Conservation (phyloP, 2,113 vertebrate genomes). For the Psittacara wagleri region DNA sequence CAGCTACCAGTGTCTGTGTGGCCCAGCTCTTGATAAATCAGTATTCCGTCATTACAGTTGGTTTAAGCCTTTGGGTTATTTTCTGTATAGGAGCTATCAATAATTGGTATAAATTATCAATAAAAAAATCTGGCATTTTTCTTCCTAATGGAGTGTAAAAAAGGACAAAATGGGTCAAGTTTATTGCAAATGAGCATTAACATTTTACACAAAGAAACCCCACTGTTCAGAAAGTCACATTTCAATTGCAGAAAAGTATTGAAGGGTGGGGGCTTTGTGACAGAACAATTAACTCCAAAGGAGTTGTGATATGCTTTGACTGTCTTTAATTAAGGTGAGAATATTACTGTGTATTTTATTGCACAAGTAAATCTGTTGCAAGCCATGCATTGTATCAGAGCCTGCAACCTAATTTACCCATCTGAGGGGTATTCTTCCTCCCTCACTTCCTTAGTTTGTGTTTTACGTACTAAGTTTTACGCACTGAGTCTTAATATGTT, state of each 20-base stretch:
- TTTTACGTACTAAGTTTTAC: neutral
- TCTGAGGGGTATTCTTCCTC: neutral
- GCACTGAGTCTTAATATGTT: neutral
- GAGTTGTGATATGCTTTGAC: neutral
- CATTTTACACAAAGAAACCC: neutral
- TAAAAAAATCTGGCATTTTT: neutral
- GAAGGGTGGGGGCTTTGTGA: neutral
- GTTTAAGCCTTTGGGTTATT: neutral
- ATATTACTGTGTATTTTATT: neutral
- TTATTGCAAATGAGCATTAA: neutral
- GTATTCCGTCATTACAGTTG: neutral
- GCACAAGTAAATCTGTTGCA: neutral
- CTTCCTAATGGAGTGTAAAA: neutral
- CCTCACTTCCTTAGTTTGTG: neutral
- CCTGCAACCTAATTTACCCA: neutral
- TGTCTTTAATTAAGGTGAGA: neutral
- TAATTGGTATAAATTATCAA: neutral
- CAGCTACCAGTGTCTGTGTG: neutral
- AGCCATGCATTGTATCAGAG: neutral
- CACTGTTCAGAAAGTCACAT: neutral
- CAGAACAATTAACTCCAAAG: neutral
- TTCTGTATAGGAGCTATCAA: neutral
- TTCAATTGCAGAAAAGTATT: neutral
- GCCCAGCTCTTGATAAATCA: neutral
- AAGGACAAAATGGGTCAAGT: neutral